Base-by-base conservation (phyloP, 2,797 vertebrate species). In the Lacerta viridis region DNA sequence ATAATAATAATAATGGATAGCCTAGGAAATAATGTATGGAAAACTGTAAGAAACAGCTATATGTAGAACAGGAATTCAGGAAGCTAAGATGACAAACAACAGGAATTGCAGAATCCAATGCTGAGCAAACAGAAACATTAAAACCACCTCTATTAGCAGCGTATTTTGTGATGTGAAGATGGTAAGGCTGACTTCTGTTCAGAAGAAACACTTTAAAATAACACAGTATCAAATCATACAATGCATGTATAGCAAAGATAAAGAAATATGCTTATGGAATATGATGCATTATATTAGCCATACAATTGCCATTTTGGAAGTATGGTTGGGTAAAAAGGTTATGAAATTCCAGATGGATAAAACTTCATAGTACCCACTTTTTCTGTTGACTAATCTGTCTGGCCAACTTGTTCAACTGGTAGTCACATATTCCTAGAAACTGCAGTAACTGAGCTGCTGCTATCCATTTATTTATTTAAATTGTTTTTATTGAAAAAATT, bases 31-130 rank as follows among this genome's bases (percentile, higher is more conserved):
- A 61, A 61, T 61, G 59, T 50, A 50, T 13, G 36, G 36, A 15
- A 41, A 82, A 82, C 36, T 82, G 29, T 23, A 76, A 82, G 59
- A 72, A 43, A 41, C 15, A 74, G 17, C 25, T n/a, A 59, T 29
- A 27, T 76, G 25, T 15, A 36, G 25, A 59, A 41, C 64, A 33
- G n/a, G 39, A 50, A 66, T 15, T 75, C 64, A 33, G n/a, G 29
- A 50, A 66, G 18, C 66, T 27, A 46, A 8, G 50, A 41, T n/a
- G 17, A 46, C 6, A 9, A 84, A 61, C 20, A 46, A 80, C 29
- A 76, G 76, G 43, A 55, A 78, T 69, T 83, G 71, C 17, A 83
- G 33, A 68, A n/a, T 78, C 18, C 66, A 83, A 55, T 69, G 36
- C 5, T 77, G 4, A 15, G 41, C 66, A 71, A 84, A 61, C 9